Conservation (phyloP, 1,140 invertebrate species). For the Rhyzopertha dominica region DNA sequence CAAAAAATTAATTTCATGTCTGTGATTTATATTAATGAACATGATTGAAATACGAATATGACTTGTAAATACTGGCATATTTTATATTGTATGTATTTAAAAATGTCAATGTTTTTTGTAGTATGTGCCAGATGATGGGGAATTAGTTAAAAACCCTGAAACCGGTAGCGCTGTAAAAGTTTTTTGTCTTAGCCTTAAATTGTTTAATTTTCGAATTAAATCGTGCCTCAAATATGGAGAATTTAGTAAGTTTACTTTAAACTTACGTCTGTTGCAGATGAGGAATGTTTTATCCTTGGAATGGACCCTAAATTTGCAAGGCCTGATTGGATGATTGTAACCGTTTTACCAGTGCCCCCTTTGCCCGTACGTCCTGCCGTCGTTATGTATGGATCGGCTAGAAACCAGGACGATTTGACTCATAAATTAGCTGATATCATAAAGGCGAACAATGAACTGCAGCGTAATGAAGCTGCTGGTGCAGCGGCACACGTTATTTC, state of each 20-base stretch:
- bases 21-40: no score
- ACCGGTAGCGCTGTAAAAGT: no score
- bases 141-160: no score
- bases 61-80: no score
- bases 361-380: constrained; percentile 91
- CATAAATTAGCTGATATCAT: constrained; percentile 99
- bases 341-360: constrained; percentile 95
- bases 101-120: no score
- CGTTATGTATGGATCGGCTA: constrained; percentile 97
- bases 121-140: no score
- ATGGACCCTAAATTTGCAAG: constrained; percentile 94
- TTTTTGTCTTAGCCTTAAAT: no score
- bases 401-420: constrained; percentile 98
- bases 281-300: constrained; percentile 92
- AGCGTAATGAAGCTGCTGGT: constrained; percentile 91
- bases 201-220: no score
- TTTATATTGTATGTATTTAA: no score
- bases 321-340: constrained; percentile 99
- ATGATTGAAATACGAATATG: no score
- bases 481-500: constrained; percentile 94
- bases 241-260: no score
- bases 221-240: background rate
- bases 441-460: constrained; percentile 96
- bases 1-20: no score
- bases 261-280: constrained; percentile 65